Evolutionary conservation across 2,113 vertebrate genomes (phyloP).

Genomic region (Callorhinus ursinus): DNA sequence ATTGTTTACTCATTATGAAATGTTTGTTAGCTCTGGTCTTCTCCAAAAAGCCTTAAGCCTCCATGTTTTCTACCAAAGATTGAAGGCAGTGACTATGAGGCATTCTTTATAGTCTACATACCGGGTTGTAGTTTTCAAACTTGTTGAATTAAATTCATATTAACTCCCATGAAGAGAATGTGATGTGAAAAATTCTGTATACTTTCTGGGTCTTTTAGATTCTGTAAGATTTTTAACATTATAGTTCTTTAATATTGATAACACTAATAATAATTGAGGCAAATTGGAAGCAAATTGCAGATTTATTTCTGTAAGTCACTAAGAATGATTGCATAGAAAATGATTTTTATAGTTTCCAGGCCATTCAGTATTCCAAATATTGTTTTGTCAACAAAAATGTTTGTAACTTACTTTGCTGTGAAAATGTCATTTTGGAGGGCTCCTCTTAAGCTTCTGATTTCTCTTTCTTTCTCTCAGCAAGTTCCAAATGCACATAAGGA

Average conservation of each 20-base stretch:
- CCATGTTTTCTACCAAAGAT: neutral
- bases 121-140: neutral
- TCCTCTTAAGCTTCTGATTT: neutral
- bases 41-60: neutral
- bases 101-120: neutral
- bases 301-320: conserved; percentile 6
- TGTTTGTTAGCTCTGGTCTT: neutral
- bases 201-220: neutral
- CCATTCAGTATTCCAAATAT: neutral
- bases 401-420: neutral
- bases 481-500: conserved; percentile 93
- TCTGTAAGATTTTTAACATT: neutral
- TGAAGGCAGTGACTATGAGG: neutral
- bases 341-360: neutral
- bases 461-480: conserved; percentile 87
- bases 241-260: neutral
- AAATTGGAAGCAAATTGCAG: neutral
- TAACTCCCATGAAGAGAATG: neutral
- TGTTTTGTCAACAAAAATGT: neutral
- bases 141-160: neutral
- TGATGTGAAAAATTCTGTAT: neutral
- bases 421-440: neutral
- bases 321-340: conserved; percentile 6
- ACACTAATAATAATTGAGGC: neutral
- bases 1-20: neutral